phyloP scores from a whole-genome alignment of 1,140 invertebrate species.

The Teleogryllus occipitalis region DNA sequence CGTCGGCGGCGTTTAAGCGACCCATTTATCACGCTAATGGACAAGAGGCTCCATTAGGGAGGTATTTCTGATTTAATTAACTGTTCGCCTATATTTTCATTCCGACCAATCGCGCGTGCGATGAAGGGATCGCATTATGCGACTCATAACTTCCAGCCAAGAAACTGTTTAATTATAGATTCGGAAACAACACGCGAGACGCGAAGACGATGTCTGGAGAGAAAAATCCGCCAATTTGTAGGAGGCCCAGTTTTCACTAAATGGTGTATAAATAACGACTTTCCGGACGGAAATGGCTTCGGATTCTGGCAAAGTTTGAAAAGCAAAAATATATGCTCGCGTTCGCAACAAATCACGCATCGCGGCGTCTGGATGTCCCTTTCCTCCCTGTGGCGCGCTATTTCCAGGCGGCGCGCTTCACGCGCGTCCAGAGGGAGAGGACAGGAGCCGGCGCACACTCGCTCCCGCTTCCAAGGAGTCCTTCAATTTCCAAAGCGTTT shows the following conservation, averaged over 20 bases:
- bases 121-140: background rate
- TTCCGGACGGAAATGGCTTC: background rate
- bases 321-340: background rate
- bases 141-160: background rate
- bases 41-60: background rate
- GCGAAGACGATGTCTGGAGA: too few relatives aligned
- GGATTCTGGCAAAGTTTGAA: background rate
- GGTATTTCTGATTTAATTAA: background rate
- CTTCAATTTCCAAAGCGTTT: too few relatives aligned
- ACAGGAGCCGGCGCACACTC: too few relatives aligned
- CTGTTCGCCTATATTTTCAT: background rate
- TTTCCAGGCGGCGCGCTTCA: too few relatives aligned
- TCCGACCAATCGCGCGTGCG: background rate
- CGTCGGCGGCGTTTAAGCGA: background rate
- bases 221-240: background rate
- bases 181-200: too few relatives aligned
- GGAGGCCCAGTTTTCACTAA: background rate
- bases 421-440: too few relatives aligned
- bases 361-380: too few relatives aligned
- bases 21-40: background rate
- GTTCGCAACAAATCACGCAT: too few relatives aligned
- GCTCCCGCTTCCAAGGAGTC: too few relatives aligned
- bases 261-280: background rate
- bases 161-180: background rate
- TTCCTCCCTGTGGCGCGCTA: too few relatives aligned